Conservation (phyloP, 2,113 vertebrate species). For the Dicentrarchus labrax region DNA sequence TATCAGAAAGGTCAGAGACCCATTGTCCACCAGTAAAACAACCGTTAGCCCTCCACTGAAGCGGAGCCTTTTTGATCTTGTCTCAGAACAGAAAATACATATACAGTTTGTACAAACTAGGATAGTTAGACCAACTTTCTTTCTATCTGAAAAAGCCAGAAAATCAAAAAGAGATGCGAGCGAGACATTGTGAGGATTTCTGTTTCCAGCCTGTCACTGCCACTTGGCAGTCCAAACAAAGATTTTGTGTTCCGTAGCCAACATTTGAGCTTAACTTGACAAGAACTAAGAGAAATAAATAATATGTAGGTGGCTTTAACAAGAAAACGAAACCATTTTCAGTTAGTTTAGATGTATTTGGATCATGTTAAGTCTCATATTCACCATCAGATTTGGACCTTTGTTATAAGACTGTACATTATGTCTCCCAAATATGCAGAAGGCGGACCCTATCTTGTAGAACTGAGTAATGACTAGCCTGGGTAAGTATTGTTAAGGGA, state of each 20-base stretch:
- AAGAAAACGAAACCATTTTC: conserved; percentile 22
- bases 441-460: conserved; percentile 52
- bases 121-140: conserved; percentile 31
- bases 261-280: conserved; percentile 59
- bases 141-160: conserved; percentile 6
- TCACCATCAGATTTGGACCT: conserved; percentile 39
- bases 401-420: conserved; percentile 42
- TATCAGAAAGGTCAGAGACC: conserved; percentile 32
- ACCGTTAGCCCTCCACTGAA: conserved; percentile 20
- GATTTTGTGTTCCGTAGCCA: conserved; percentile 56
- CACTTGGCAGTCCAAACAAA: conserved; percentile 59
- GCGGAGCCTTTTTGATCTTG: conserved; percentile 9
- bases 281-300: conserved; percentile 50
- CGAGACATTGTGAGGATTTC: conserved; percentile 60
- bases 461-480: conserved; percentile 75
- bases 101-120: conserved; percentile 21
- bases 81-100: conserved; percentile 24
- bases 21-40: conserved; percentile 35
- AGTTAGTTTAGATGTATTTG: conserved; percentile 46
- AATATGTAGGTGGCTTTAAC: conserved; percentile 55
- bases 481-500: conserved; percentile 77
- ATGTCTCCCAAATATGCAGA: conserved; percentile 69
- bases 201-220: conserved; percentile 56
- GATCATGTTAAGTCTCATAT: conserved; percentile 5
- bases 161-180: conserved; percentile 37